Evolutionary conservation across 2,113 vertebrate species (phyloP).

Genomic region (Corythoichthys haematopterus): DNA sequence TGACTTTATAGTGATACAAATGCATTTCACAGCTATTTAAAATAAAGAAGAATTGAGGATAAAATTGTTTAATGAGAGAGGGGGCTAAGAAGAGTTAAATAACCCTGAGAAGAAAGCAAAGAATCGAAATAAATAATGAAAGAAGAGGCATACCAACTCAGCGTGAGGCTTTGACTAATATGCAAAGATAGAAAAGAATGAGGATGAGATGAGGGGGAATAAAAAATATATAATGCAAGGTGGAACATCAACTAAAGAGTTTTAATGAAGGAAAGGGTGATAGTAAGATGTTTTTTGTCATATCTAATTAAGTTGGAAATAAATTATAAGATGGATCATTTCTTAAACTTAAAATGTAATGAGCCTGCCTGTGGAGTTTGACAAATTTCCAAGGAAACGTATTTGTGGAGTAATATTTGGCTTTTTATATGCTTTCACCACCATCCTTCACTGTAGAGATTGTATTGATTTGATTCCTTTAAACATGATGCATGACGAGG

Average conservation of each 20-base stretch:
- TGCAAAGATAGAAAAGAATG: slow-evolving; percentile 7
- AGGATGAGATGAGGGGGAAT: slow-evolving; percentile 8
- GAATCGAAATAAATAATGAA: slow-evolving; percentile 30
- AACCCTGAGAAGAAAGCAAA: slow-evolving; percentile 17
- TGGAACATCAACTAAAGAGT: background rate
- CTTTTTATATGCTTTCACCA: background rate
- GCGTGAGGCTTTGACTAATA: slow-evolving; percentile 38
- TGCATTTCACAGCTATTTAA: slow-evolving; percentile 15
- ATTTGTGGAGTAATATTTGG: background rate
- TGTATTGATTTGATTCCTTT: background rate
- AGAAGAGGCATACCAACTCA: slow-evolving; percentile 30
- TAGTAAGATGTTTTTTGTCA: background rate
- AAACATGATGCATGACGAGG: too few relatives aligned
- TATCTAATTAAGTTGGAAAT: background rate
- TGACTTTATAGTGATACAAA: slow-evolving; percentile 10
- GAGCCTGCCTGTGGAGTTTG: background rate
- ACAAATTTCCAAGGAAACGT: background rate
- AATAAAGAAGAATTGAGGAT: slow-evolving; percentile 10
- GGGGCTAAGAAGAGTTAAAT: slow-evolving; percentile 32
- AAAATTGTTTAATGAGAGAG: background rate
- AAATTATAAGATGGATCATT: background rate
- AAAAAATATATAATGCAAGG: background rate
- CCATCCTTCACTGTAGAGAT: background rate
- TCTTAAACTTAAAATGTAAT: background rate
- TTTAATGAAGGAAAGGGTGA: background rate